Evolutionary conservation across 1,140 invertebrate species (phyloP).

Genomic region (Pristionchus pacificus): DNA sequence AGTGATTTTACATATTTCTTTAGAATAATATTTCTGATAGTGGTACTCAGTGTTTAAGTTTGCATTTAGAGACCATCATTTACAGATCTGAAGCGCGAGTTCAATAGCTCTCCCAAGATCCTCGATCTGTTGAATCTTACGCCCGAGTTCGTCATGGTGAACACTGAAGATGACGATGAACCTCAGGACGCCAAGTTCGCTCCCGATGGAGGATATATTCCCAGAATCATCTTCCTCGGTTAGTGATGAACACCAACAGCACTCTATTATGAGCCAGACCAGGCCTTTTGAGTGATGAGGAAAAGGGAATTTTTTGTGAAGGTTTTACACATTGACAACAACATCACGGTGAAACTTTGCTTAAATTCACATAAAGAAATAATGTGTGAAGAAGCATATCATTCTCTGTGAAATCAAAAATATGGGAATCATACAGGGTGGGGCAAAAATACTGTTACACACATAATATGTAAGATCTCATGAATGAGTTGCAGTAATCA

Average conservation of each 20-base stretch:
- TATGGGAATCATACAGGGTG: too few species aligned
- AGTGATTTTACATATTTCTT: background rate
- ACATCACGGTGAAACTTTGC: too few species aligned
- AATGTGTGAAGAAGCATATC: too few species aligned
- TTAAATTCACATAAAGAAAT: too few species aligned
- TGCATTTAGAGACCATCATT: too few species aligned
- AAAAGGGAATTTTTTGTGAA: background rate
- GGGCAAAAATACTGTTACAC: too few species aligned
- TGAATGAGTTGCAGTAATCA: too few species aligned
- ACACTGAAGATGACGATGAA: conserved; percentile 55
- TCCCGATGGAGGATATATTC: conserved; percentile 54
- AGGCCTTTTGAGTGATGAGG: background rate
- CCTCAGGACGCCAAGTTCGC: conserved; percentile 53
- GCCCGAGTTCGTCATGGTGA: conserved; percentile 54
- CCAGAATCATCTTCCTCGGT: conserved; percentile 52
- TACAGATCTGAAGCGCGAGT: conserved; percentile 47
- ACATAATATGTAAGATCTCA: too few species aligned
- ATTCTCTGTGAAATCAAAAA: too few species aligned
- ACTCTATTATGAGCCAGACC: background rate
- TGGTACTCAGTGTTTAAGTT: too few species aligned
- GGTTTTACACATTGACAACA: background rate
- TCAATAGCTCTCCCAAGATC: conserved; percentile 39
- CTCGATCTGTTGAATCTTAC: conserved; percentile 48
- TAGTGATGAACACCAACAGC: too few species aligned
- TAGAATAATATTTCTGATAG: too few species aligned